Evolutionary conservation across 2,797 vertebrate species (phyloP).

Genomic region (Sebastes steindachneri): DNA sequence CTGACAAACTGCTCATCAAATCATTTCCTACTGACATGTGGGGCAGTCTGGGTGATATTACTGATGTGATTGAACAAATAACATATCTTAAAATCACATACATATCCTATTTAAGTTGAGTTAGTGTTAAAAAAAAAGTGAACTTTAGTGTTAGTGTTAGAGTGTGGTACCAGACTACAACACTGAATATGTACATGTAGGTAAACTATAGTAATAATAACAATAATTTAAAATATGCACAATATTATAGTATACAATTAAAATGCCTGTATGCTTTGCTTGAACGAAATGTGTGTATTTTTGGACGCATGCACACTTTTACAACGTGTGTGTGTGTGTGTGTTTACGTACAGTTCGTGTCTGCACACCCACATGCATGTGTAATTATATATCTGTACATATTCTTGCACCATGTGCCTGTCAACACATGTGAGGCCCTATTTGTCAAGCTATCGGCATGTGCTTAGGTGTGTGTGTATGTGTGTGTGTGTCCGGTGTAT

Average conservation of each 20-base stretch:
- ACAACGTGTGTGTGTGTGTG: background rate
- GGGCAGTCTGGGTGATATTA: background rate
- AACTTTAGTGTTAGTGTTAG: background rate
- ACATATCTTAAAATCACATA: background rate
- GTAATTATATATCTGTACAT: slow-evolving; percentile 44
- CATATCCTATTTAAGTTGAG: background rate
- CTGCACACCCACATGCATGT: slow-evolving; percentile 4
- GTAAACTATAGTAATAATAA: background rate
- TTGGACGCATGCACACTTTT: background rate
- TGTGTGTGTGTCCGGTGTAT: background rate
- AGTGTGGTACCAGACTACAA: background rate
- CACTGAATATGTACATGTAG: background rate
- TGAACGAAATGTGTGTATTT: background rate
- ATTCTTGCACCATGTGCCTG: slow-evolving; percentile 39
- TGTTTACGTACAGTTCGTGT: slow-evolving; percentile 20
- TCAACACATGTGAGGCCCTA: slow-evolving; percentile 41
- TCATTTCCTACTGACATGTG: background rate
- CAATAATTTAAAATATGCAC: background rate
- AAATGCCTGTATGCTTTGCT: background rate
- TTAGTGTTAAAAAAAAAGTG: fast-evolving
- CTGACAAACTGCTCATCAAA: slow-evolving; percentile 2
- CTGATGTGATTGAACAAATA: background rate
- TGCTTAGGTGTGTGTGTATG: slow-evolving; percentile 13
- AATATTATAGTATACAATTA: background rate
- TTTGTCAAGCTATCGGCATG: slow-evolving; percentile 31